Percentiles rank a stretch among this genome's conserved stretches.
Conservation (phyloP, 2,888 invertebrate species). For the Hirtodrosophila confusa region DNA sequence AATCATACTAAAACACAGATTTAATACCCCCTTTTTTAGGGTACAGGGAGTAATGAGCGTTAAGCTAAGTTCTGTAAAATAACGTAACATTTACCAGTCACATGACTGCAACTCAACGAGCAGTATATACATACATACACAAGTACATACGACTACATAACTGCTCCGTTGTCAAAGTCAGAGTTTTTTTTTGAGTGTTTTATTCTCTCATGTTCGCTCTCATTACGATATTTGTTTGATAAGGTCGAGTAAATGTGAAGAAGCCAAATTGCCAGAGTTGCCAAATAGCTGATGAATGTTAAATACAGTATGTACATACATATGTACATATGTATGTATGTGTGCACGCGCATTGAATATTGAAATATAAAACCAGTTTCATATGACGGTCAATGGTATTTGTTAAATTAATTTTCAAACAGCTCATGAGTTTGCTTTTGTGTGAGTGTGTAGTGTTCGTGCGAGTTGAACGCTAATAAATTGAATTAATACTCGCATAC, state of each 20-base stretch:
- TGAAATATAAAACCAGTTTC: conserved; percentile 72
- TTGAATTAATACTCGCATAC: conserved; percentile 61
- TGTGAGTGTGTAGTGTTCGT: conserved; percentile 17
- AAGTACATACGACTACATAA: conserved; percentile 3
- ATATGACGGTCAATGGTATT: conserved; percentile 65
- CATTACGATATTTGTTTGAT: conserved; percentile 58
- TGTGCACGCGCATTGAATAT: conserved; percentile 53
- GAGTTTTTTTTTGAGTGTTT: conserved; percentile 30
- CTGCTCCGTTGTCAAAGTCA: conserved; percentile 39
- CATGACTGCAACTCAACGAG: conserved; percentile 58
- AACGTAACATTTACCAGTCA: conserved; percentile 60
- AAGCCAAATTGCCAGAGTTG: conserved; percentile 46
- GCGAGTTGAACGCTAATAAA: conserved; percentile 51
- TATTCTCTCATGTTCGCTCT: conserved; percentile 33
- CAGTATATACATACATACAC: conserved; percentile 11
- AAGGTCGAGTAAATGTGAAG: conserved; percentile 55
- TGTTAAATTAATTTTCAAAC: conserved; percentile 42
- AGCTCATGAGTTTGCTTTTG: conserved; percentile 8
- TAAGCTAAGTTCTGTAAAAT: conserved; percentile 32
- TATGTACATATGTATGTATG: conserved; percentile 9
- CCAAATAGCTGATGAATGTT: conserved; percentile 35
- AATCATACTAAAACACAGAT: background rate
- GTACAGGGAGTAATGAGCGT: background rate
- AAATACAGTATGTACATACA: conserved; percentile 9
- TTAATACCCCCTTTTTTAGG: background rate